Evolutionary conservation across 2,888 invertebrate genomes (phyloP).

Genomic region (Cremastinae sp.): DNA sequence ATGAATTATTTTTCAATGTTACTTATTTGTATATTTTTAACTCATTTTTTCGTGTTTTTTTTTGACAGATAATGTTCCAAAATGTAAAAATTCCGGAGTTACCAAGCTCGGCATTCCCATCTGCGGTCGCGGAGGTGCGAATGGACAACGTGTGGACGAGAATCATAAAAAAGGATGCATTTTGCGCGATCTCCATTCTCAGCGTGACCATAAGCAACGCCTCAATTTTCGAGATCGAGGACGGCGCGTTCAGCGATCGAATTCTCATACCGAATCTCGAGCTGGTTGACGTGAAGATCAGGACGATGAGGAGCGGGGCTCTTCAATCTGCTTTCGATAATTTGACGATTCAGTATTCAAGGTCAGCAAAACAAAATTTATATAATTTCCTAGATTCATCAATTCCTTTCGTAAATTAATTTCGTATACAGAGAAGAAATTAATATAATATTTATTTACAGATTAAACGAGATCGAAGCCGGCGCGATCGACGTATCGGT

Average conservation of each 20-base stretch:
- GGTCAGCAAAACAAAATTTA: constrained; percentile 78
- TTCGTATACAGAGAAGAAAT: not conserved
- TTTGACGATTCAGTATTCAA: constrained; percentile 85
- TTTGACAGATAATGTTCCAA: constrained; percentile 84
- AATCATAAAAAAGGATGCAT: constrained; percentile 84
- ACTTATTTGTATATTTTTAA: not conserved
- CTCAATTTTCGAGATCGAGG: constrained; percentile 83
- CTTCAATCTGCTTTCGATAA: constrained; percentile 85
- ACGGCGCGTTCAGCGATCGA: constrained; percentile 84
- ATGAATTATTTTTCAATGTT: not conserved
- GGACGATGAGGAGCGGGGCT: constrained; percentile 82
- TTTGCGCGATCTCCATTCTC: constrained; percentile 85
- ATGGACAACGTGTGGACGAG: constrained; percentile 83
- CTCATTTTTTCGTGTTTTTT: not conserved
- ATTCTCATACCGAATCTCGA: constrained; percentile 84
- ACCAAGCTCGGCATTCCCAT: constrained; percentile 84
- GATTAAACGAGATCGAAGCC: constrained; percentile 83
- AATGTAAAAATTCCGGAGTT: constrained; percentile 83
- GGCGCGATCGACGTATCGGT: constrained; percentile 86
- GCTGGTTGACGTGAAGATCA: constrained; percentile 83
- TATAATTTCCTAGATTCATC: not conserved
- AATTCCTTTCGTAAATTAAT: not conserved
- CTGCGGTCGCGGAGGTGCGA: constrained; percentile 84
- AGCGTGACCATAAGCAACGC: constrained; percentile 84
- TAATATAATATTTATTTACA: constrained; percentile 75